A percentile compares a stretch with the other conserved stretches of the same genome.
These are phyloP conservation scores for Cheilosia urbana DNA, from an alignment of 2,888 invertebrate genomes.

Conservation along the genomic window DNA sequence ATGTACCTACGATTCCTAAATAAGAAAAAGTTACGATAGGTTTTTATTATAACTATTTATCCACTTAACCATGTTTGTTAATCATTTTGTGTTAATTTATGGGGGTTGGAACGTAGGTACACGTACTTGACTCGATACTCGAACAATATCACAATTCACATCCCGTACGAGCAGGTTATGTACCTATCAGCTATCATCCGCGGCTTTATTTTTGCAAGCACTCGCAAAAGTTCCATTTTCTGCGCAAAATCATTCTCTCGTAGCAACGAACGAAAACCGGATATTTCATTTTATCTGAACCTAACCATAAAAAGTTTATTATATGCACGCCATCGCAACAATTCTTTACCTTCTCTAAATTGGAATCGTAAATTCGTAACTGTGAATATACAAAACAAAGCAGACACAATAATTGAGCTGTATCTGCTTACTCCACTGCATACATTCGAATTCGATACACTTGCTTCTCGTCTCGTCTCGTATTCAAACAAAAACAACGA, in stretches of 20 bases:
- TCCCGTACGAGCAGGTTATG: no score
- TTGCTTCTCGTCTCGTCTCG: background rate
- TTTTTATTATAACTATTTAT: no score
- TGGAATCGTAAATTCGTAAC: background rate
- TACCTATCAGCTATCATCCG: background rate
- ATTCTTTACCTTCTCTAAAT: background rate
- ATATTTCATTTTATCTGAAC: conserved; percentile 31
- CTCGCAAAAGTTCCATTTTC: background rate
- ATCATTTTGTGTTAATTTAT: background rate
- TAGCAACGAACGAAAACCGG: conserved; percentile 15
- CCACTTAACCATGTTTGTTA: background rate
- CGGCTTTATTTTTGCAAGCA: background rate
- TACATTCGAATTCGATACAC: background rate
- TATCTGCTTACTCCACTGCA: background rate
- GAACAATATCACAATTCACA: background rate
- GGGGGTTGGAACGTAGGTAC: background rate
- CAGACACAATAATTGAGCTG: background rate
- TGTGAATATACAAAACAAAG: background rate
- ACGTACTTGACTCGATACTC: background rate
- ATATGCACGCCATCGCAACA: background rate
- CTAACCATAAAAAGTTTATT: conserved; percentile 20
- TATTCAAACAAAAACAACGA: background rate
- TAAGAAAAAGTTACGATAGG: no score
- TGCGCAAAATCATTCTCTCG: background rate
- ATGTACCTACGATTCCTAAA: no score